phyloP scores from a whole-genome alignment of 2,113 vertebrate species.

The Myotis yumanensis region DNA sequence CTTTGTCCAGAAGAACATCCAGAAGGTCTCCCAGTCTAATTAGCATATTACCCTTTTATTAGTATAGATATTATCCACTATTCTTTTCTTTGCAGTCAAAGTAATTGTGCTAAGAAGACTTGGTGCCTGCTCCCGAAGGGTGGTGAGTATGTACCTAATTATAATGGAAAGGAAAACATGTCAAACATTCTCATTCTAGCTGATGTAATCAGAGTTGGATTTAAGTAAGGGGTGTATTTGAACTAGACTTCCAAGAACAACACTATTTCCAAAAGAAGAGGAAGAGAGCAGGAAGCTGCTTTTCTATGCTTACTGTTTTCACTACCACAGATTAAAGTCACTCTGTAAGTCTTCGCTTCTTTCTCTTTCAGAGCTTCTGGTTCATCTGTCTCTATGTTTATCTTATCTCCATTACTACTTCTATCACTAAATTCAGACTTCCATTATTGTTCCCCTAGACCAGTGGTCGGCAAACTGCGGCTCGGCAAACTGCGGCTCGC shows the following conservation, averaged over 20 bases:
- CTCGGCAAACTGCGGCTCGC: too few relatives aligned
- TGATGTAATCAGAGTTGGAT: background rate
- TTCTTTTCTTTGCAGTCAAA: constrained; percentile 13
- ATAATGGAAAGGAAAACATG: background rate
- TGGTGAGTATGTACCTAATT: background rate
- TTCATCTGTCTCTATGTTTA: background rate
- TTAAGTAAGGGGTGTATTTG: background rate
- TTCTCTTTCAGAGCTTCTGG: background rate
- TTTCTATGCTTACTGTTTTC: background rate
- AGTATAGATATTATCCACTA: background rate
- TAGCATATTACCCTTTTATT: too few relatives aligned
- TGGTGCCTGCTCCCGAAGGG: background rate
- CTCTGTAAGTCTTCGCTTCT: background rate
- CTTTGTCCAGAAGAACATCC: too few relatives aligned
- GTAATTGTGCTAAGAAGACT: background rate
- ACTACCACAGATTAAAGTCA: background rate
- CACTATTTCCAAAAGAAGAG: constrained; percentile 18
- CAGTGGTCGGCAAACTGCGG: too few relatives aligned
- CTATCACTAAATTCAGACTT: background rate
- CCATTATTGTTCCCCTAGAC: background rate
- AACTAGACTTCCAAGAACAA: background rate
- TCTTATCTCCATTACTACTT: background rate
- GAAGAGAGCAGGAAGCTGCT: background rate
- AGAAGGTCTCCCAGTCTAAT: too few relatives aligned
- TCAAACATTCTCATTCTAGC: background rate